Evolutionary conservation across 1,140 invertebrate genomes (phyloP).

Genomic region (Teleopsis dalmanni): DNA sequence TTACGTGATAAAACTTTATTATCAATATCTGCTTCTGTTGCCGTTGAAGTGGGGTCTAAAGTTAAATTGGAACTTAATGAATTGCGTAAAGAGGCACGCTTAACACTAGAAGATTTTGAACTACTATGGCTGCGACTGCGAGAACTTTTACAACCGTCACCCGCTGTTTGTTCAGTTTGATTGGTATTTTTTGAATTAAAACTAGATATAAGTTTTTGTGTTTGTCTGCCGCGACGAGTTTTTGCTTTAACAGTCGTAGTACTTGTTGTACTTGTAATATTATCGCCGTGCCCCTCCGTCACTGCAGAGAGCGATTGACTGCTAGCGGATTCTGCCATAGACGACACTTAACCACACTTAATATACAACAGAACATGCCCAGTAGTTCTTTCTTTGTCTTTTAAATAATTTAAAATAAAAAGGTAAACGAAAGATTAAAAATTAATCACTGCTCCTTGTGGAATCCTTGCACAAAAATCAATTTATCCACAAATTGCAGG

Average conservation of each 20-base stretch:
- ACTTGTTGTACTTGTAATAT: conserved; percentile 20
- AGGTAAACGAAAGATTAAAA: neutral
- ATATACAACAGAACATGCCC: conserved; percentile 44
- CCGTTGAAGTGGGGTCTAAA: neutral
- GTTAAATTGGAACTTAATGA: no score
- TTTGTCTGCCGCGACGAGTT: conserved; percentile 11
- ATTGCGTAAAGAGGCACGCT: conserved; percentile 8
- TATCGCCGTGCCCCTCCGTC: conserved; percentile 45
- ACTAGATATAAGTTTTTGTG: conserved; percentile 8
- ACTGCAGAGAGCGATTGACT: conserved; percentile 46
- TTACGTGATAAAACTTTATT: conserved; percentile 14
- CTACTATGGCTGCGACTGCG: neutral
- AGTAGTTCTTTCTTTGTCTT: conserved; percentile 10
- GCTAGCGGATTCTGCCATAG: conserved; percentile 46
- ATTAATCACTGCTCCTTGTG: neutral
- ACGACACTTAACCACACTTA: conserved; percentile 45
- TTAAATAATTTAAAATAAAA: conserved; percentile 5
- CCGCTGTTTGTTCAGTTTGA: conserved; percentile 13
- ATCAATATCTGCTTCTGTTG: neutral
- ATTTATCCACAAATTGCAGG: no score
- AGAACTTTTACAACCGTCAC: neutral
- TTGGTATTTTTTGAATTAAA: no score
- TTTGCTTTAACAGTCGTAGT: conserved; percentile 20
- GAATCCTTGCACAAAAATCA: neutral
- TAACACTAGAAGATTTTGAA: neutral